Percentiles rank a stretch among this genome's conserved stretches.
These are phyloP conservation scores for Synanthedon formicaeformis DNA, from an alignment of 2,888 invertebrate genomes.

Conservation along the genomic window DNA sequence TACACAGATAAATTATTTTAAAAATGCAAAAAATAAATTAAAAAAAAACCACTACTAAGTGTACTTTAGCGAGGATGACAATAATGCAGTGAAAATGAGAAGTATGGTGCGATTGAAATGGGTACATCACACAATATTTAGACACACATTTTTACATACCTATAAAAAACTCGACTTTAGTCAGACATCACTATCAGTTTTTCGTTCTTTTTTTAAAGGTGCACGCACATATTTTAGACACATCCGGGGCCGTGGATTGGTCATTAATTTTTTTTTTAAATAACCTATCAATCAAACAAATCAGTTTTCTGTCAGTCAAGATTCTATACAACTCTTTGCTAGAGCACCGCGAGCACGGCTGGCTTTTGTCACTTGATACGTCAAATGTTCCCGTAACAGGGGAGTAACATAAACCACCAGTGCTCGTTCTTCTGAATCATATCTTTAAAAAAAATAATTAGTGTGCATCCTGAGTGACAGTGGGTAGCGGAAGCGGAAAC, in stretches of 20 bases:
- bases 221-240: not conserved
- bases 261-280: not conserved
- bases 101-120: not conserved
- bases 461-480: too few species aligned
- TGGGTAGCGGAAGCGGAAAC: too few species aligned
- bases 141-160: not conserved
- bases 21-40: not conserved
- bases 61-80: not conserved
- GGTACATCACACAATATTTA: not conserved
- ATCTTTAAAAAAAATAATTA: too few species aligned
- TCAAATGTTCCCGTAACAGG: too few species aligned
- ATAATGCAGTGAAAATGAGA: not conserved
- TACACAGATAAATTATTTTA: too few species aligned
- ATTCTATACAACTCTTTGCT: too few species aligned
- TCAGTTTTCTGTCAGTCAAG: too few species aligned
- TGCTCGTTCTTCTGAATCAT: too few species aligned
- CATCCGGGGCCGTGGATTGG: not conserved
- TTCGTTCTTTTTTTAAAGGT: not conserved
- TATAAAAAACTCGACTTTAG: not conserved
- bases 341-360: too few species aligned
- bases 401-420: too few species aligned
- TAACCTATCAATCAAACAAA: not conserved
- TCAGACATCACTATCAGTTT: not conserved
- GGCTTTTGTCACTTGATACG: too few species aligned
- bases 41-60: not conserved